Percentiles rank a stretch among this genome's conserved stretches.
phyloP scores from a whole-genome alignment of 2,888 invertebrate genomes.

The Imbricaverruca yamaguchii region DNA sequence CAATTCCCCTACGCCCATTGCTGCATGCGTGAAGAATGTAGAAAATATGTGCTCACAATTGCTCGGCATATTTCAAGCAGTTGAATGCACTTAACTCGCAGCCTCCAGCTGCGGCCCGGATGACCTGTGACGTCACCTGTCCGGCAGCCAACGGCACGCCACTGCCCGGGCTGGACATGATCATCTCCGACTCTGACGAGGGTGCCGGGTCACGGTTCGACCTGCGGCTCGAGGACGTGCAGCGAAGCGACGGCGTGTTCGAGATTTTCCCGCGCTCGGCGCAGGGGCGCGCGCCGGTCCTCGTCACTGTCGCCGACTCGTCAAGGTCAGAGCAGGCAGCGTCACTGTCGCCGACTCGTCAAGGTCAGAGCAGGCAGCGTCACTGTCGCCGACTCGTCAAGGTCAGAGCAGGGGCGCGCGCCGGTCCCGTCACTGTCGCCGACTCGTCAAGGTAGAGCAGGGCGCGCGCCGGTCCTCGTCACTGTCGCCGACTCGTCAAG shows the following conservation, averaged over 20 bases:
- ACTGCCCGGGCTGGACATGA: constrained; percentile 57
- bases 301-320: constrained; percentile 60
- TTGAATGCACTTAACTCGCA: no score
- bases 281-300: constrained; percentile 64
- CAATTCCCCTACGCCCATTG: no score
- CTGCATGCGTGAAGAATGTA: no score
- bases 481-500: constrained; percentile 57
- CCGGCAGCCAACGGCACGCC: constrained; percentile 40
- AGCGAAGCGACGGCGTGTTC: constrained; percentile 52
- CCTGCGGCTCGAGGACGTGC: constrained; percentile 53
- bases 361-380: no score
- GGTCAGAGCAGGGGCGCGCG: constrained; percentile 59
- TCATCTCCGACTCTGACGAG: constrained; percentile 63
- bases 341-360: constrained; percentile 38
- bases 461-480: constrained; percentile 64
- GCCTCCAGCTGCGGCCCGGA: no score
- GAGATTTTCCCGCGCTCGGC: constrained; percentile 58
- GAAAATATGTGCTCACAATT: no score
- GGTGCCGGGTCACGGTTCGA: constrained; percentile 65
- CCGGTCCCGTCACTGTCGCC: no score
- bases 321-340: constrained; percentile 39
- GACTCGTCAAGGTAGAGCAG: no score
- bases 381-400: no score
- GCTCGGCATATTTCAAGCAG: no score
- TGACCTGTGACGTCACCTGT: no score